Percentiles rank a stretch among this genome's conserved stretches.
Evolutionary conservation across 2,113 vertebrate genomes (phyloP).

Genomic region (Anguilla japonica): DNA sequence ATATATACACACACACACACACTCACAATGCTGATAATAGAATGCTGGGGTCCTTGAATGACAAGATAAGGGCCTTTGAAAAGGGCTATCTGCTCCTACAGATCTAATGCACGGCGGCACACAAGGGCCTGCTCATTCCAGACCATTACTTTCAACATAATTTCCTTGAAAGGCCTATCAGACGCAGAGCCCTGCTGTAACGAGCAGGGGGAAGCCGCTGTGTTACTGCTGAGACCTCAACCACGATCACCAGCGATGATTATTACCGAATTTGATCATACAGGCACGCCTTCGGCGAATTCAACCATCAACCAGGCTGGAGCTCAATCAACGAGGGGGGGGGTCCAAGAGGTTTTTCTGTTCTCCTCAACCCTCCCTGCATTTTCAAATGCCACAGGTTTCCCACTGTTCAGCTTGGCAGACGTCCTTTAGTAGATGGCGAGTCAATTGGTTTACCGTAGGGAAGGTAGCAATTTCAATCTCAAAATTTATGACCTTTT

Average conservation of each 20-base stretch:
- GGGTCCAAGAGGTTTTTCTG: neutral
- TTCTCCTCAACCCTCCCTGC: neutral
- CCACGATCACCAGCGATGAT: neutral
- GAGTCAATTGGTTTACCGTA: too few relatives aligned
- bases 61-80: constrained; percentile 15
- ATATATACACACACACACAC: neutral
- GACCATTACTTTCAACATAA: neutral
- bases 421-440: too few relatives aligned
- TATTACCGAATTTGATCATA: neutral
- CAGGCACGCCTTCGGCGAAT: neutral
- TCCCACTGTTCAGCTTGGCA: neutral
- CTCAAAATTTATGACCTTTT: neutral
- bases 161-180: neutral
- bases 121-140: constrained; percentile 14
- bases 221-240: neutral
- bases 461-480: neutral
- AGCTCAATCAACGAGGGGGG: neutral
- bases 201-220: neutral
- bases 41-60: neutral
- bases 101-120: constrained; percentile 13
- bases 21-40: neutral
- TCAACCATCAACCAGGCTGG: neutral
- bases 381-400: neutral
- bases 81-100: constrained; percentile 7
- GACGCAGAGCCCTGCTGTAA: neutral